These are phyloP conservation scores for Chlamydotis undulata DNA, from an alignment of 2,113 vertebrate genomes.

Conservation along the genomic window DNA sequence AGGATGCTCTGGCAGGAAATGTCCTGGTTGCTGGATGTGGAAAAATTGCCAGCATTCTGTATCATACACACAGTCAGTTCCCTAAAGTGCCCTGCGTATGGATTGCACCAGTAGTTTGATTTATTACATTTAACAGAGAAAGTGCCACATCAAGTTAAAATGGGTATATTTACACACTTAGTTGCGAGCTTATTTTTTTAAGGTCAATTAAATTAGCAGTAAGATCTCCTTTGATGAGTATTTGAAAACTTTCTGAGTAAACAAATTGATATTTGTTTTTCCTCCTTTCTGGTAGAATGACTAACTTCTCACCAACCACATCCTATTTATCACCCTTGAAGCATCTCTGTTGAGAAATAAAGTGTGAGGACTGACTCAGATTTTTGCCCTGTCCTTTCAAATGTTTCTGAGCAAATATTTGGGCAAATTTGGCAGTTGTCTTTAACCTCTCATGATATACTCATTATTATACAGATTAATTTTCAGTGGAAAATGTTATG, in stretches of 20 bases:
- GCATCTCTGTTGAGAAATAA: constrained; percentile 60
- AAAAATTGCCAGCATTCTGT: constrained; percentile 72
- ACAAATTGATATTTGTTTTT: constrained; percentile 42
- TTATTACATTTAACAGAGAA: background rate
- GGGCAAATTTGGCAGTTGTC: background rate
- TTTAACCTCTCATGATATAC: background rate
- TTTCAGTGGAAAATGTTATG: background rate
- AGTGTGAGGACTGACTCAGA: constrained; percentile 49
- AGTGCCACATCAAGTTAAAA: background rate
- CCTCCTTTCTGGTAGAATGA: constrained; percentile 32
- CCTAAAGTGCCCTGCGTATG: background rate
- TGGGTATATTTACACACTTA: constrained; percentile 10
- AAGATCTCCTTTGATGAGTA: background rate
- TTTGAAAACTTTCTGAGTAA: constrained; percentile 38
- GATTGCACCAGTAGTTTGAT: background rate
- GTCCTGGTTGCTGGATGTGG: constrained; percentile 78
- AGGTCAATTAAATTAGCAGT: background rate
- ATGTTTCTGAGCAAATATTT: constrained; percentile 4
- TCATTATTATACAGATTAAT: background rate
- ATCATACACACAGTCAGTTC: background rate
- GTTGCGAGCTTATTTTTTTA: constrained; percentile 12
- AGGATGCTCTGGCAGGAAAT: constrained; percentile 89
- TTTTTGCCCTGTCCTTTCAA: constrained; percentile 15
- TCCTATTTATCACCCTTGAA: constrained; percentile 69
- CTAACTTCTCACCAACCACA: constrained; percentile 46